phyloP scores from a whole-genome alignment of 2,113 vertebrate genomes.

The Erythrolamprus reginae region DNA sequence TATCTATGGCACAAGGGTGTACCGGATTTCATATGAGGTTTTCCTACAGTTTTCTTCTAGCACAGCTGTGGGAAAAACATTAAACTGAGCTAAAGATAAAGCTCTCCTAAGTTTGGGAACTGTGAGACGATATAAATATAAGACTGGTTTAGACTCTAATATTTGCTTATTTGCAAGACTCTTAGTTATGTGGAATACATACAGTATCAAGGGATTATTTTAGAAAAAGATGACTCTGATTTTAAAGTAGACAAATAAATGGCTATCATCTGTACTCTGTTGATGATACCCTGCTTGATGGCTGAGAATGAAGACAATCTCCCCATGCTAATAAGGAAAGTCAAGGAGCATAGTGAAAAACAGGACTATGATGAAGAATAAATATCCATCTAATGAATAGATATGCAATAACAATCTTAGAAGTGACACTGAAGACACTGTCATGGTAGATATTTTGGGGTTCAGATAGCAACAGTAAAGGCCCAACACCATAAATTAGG shows the following conservation, averaged over 20 bases:
- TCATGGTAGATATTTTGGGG: background rate
- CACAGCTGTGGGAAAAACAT: background rate
- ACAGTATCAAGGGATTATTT: background rate
- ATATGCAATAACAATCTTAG: background rate
- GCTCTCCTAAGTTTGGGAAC: background rate
- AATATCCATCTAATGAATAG: background rate
- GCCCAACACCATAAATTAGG: too few species aligned
- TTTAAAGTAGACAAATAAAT: background rate
- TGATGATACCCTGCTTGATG: background rate
- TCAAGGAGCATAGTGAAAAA: background rate
- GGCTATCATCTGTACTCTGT: background rate
- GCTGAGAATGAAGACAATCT: background rate
- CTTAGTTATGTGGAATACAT: background rate
- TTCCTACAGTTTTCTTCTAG: background rate
- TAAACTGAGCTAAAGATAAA: background rate
- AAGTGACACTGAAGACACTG: background rate
- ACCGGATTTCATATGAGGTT: background rate
- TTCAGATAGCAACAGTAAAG: background rate
- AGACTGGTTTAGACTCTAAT: background rate
- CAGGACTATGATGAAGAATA: background rate
- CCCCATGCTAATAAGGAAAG: background rate
- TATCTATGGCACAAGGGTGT: background rate
- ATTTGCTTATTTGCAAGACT: background rate
- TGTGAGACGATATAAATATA: background rate
- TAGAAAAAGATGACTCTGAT: background rate